Evolutionary conservation across 2,888 invertebrate genomes (phyloP).

Genomic region (Agrochola lota): DNA sequence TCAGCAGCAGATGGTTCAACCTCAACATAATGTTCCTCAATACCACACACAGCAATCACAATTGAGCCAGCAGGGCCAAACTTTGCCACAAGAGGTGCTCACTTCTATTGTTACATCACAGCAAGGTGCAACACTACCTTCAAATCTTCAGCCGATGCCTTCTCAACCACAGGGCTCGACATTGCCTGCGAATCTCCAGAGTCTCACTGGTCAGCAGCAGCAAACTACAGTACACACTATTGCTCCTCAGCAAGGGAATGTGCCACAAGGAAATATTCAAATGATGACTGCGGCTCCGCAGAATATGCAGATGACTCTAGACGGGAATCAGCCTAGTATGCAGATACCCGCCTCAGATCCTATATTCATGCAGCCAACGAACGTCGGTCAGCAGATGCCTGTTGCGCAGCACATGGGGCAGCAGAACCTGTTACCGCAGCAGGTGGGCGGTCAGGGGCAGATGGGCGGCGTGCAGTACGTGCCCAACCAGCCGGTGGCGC

Average conservation of each 20-base stretch:
- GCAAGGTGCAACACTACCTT: constrained; percentile 87
- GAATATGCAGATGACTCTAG: constrained; percentile 90
- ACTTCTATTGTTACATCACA: constrained; percentile 88
- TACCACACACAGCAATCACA: constrained; percentile 88
- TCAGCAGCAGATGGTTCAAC: constrained; percentile 88
- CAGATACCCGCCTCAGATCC: constrained; percentile 90
- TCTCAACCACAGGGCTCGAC: constrained; percentile 91
- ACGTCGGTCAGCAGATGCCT: constrained; percentile 86
- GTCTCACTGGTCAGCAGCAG: constrained; percentile 87
- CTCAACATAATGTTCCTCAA: constrained; percentile 88
- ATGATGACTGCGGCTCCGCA: constrained; percentile 89
- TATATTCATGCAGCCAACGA: constrained; percentile 87
- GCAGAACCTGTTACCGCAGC: constrained; percentile 87
- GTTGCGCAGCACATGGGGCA: constrained; percentile 87
- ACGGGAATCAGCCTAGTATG: constrained; percentile 90
- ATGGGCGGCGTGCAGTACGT: constrained; percentile 87
- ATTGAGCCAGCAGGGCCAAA: constrained; percentile 88
- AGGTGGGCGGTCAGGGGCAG: constrained; percentile 86
- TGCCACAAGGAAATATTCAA: constrained; percentile 91
- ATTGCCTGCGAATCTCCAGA: constrained; percentile 91
- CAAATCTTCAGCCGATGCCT: constrained; percentile 86
- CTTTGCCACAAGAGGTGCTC: constrained; percentile 88
- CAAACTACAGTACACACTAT: constrained; percentile 84
- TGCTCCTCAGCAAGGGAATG: constrained; percentile 89
- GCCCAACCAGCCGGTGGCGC: constrained; percentile 82